Base-by-base conservation (phyloP, 1,140 invertebrate species). In the Dendrolimus kikuchii region DNA sequence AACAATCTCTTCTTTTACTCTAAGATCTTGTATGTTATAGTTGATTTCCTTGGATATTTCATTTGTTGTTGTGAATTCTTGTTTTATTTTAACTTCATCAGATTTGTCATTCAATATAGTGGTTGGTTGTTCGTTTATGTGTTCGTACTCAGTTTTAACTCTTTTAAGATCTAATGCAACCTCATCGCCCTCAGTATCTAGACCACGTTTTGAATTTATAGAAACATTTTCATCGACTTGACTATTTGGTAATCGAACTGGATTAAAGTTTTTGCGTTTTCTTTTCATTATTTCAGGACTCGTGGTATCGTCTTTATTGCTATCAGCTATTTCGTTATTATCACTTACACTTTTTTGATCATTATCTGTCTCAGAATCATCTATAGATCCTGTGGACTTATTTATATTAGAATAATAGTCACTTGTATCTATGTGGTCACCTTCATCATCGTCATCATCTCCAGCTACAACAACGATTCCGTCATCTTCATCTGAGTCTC, bases 181-280 rank as follows among this genome's bases (percentile, higher is more conserved):
- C 55, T 70, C 65, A 51, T 78, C 68, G 45, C 73, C 64, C 5
- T 74, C 64, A n/a, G 49, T 60, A 37, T 62, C 42, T 8, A 55
- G 50, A 10, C 69, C 58, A 38, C 66, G 56, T 39, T 52, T 68
- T 60, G 66, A 52, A 49, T 60, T 48, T 46, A 64, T 57, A 37
- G 51, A 43, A 45, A 59, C 63, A 53, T 59, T 64, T 9, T 68
- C 67, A 37, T 44, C 23, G 9, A 51, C 40, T 48, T 65, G 68
- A 46, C 71, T 71, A 63, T 75, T 79, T 51, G 79, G 74, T 42
- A 82, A 95, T 54, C 95, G 90, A 0, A 94, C 96, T 0, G 96
- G 97, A 79, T 98, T 97, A 66, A 96, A 93, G 67, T 93, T 97
- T 85, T 98, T 99, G 48, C 97, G 88, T 86, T 98, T 97, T 47